A percentile compares a stretch with the other conserved stretches of the same genome.
Conservation (phyloP, 2,888 invertebrate species). For the Lasioglossum leucozonium region DNA sequence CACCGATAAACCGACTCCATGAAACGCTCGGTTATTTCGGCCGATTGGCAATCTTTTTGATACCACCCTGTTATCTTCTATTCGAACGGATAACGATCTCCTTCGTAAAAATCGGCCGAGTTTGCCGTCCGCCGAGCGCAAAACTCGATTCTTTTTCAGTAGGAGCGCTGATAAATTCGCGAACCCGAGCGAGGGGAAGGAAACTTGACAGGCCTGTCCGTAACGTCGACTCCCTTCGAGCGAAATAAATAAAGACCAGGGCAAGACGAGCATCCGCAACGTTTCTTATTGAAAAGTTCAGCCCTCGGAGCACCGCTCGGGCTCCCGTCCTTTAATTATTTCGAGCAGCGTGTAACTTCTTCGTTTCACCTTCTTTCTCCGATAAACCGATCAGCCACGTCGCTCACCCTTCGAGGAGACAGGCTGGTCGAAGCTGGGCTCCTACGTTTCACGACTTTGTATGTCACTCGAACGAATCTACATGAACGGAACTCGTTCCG, state of each 20-base stretch:
- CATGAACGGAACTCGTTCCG: no score
- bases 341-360: not conserved
- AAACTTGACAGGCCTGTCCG: not conserved
- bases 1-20: not conserved
- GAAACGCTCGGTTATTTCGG: not conserved
- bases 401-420: not conserved
- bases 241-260: not conserved
- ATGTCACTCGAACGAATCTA: not conserved
- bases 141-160: not conserved
- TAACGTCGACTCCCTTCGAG: not conserved
- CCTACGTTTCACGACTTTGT: not conserved
- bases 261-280: not conserved
- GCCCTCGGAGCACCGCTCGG: not conserved
- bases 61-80: not conserved
- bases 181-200: not conserved
- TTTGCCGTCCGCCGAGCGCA: not conserved
- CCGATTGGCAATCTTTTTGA: not conserved
- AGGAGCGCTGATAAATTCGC: not conserved
- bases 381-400: conserved; percentile 1
- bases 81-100: not conserved
- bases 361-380: not conserved
- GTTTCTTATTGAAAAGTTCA: conserved; percentile 11
- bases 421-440: not conserved
- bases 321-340: conserved; percentile 2
- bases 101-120: not conserved